Conservation (phyloP, 2,113 vertebrate species). For the Mobula hypostoma region DNA sequence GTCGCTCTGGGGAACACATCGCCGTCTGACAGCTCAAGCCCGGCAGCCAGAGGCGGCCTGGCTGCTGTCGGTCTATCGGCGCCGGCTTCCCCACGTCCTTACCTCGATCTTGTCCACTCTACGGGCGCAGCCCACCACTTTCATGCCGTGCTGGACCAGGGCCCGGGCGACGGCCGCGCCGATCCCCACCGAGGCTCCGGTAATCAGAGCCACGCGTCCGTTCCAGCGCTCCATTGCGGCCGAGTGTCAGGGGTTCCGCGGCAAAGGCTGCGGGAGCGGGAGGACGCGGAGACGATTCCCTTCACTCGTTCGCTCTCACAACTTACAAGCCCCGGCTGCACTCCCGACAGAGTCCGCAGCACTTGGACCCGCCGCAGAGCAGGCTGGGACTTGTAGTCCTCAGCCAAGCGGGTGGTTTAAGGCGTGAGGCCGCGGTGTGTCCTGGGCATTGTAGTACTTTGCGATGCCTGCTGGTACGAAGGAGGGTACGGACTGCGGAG, state of each 20-base stretch:
- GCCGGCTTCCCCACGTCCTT: slow-evolving; percentile 23
- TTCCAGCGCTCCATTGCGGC: slow-evolving; percentile 79
- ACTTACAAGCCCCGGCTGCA: too few species aligned
- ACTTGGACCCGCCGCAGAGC: neutral
- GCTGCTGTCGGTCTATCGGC: neutral
- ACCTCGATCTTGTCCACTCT: slow-evolving; percentile 90
- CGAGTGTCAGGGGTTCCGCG: too few species aligned
- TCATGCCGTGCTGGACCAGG: slow-evolving; percentile 83
- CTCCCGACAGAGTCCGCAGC: neutral
- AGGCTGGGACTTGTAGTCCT: neutral
- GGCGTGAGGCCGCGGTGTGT: too few species aligned
- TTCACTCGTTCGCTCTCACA: too few species aligned
- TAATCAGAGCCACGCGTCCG: slow-evolving; percentile 83
- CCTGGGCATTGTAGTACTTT: too few species aligned
- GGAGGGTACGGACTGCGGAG: too few species aligned
- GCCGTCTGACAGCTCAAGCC: neutral
- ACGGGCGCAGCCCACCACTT: slow-evolving; percentile 84
- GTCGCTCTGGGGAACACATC: too few species aligned
- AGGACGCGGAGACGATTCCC: too few species aligned
- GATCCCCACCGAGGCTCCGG: slow-evolving; percentile 85
- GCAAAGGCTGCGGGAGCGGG: too few species aligned
- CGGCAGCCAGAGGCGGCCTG: too few species aligned
- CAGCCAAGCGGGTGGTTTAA: too few species aligned
- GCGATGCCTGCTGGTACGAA: too few species aligned
- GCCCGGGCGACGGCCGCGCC: slow-evolving; percentile 82